Percentiles rank a stretch among this genome's conserved stretches.
Evolutionary conservation across 2,797 vertebrate species (phyloP).

Genomic region (Coendou prehensilis): DNA sequence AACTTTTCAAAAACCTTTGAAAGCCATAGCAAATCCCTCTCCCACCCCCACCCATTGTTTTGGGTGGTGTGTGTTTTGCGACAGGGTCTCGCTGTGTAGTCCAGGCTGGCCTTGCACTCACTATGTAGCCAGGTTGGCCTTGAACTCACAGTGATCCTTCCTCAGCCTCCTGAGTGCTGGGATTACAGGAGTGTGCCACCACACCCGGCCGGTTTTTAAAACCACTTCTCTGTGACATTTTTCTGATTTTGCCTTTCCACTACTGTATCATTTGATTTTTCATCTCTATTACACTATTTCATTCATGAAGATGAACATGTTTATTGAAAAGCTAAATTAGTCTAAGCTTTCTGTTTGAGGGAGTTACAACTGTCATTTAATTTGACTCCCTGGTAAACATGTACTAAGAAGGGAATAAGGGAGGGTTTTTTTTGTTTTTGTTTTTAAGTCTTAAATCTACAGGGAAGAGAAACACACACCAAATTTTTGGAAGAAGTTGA

Average conservation of each 20-base stretch:
- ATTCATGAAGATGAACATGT: conserved; percentile 32
- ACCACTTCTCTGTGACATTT: background rate
- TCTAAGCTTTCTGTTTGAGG: conserved; percentile 2
- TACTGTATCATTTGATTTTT: conserved; percentile 41
- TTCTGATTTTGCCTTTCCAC: background rate
- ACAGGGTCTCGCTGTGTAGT: background rate
- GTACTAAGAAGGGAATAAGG: background rate
- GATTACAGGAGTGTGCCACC: background rate
- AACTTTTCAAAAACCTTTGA: conserved; percentile 13
- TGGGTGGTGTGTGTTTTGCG: background rate
- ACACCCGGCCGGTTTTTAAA: background rate
- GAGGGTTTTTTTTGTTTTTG: background rate
- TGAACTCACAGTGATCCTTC: background rate
- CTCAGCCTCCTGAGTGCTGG: background rate
- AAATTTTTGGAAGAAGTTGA: background rate
- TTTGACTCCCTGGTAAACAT: background rate
- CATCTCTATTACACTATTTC: background rate
- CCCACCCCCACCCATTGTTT: background rate
- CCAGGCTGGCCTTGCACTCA: background rate
- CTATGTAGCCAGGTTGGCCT: background rate
- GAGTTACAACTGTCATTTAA: conserved; percentile 36
- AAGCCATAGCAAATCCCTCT: background rate
- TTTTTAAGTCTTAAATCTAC: background rate
- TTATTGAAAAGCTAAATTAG: conserved; percentile 41
- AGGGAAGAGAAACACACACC: background rate